A percentile compares a stretch with the other conserved stretches of the same genome.
Conservation (phyloP, 2,113 vertebrate species). For the Rhinolophus sinicus region DNA sequence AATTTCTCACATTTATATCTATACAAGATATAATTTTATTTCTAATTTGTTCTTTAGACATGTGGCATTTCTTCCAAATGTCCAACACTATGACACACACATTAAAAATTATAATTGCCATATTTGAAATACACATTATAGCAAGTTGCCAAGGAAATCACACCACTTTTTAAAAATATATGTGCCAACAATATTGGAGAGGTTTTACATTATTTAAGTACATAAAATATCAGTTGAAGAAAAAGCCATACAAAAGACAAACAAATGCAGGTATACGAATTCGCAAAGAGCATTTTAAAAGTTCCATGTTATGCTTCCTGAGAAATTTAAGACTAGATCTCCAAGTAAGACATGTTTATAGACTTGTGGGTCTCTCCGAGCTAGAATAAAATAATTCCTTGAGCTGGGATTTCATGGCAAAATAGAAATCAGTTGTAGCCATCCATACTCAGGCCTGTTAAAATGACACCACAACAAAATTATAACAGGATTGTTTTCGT, state of each 20-base stretch:
- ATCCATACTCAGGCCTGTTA: neutral
- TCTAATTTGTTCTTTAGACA: slow-evolving; percentile 46
- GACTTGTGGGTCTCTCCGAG: neutral
- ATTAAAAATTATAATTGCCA: neutral
- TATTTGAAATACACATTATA: neutral
- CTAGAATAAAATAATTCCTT: neutral
- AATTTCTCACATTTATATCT: slow-evolving; percentile 7
- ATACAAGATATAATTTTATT: neutral
- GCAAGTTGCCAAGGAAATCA: neutral
- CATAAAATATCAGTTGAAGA: neutral
- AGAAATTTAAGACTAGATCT: neutral
- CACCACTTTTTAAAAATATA: neutral
- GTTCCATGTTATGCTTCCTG: neutral
- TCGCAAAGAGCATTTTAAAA: neutral
- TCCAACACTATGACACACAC: neutral
- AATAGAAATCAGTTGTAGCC: neutral
- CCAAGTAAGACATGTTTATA: neutral
- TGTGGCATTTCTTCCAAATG: neutral
- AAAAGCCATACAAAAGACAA: neutral
- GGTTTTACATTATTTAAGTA: neutral
- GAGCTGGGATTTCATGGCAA: neutral
- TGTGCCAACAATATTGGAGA: neutral
- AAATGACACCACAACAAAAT: neutral
- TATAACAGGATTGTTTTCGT: neutral
- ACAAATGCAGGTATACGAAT: neutral